Percentiles rank a stretch among this genome's conserved stretches.
Evolutionary conservation across 2,888 invertebrate species (phyloP).

Genomic region (Trissonchulus latispiculum): DNA sequence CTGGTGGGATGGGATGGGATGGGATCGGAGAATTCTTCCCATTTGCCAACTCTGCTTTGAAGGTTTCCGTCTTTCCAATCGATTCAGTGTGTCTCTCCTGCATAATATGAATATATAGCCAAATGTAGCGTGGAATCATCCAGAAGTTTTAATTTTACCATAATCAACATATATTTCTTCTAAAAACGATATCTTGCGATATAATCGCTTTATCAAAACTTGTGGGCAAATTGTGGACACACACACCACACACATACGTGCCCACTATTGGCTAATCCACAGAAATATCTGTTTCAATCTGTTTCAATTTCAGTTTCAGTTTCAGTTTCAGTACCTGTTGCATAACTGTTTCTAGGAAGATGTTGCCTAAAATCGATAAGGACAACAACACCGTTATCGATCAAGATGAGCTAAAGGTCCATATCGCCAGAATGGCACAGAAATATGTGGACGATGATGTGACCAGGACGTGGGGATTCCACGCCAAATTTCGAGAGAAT

Average conservation of each 20-base stretch:
- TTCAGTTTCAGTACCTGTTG: no score
- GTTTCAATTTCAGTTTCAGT: neutral
- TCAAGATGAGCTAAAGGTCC: conserved; percentile 30
- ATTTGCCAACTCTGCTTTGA: no score
- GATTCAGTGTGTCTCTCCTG: no score
- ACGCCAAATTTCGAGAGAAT: conserved; percentile 29
- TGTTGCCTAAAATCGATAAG: conserved; percentile 24
- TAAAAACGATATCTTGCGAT: neutral
- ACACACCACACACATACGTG: no score
- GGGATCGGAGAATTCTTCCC: no score
- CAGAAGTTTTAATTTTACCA: no score
- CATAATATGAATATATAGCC: no score
- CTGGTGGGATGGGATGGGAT: no score
- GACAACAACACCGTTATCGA: conserved; percentile 25
- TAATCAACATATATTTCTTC: neutral
- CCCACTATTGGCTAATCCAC: no score
- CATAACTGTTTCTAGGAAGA: neutral
- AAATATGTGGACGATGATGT: conserved; percentile 32
- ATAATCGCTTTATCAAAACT: neutral
- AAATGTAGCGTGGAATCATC: no score
- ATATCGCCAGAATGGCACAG: conserved; percentile 29
- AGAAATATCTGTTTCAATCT: neutral
- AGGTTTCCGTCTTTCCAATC: no score
- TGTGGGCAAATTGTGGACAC: no score
- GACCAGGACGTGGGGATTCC: conserved; percentile 33